These are phyloP conservation scores for Hypocryptadius cinnamomeus DNA, from an alignment of 2,113 vertebrate genomes.

Conservation along the genomic window DNA sequence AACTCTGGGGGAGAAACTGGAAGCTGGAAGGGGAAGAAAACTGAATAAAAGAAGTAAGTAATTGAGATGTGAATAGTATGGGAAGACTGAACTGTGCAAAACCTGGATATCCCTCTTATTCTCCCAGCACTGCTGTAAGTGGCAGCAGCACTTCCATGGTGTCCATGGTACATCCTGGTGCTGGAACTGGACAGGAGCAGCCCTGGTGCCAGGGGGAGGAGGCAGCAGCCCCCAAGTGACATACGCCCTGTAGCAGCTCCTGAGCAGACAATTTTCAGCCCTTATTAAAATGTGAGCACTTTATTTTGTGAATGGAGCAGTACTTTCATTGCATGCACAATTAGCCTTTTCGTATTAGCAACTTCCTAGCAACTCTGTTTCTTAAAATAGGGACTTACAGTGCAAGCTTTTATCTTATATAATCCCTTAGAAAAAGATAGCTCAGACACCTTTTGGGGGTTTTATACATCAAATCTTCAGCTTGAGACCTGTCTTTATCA, in stretches of 20 bases:
- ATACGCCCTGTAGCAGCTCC: not conserved
- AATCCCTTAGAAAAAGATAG: conserved; percentile 63
- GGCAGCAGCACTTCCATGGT: not conserved
- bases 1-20: not conserved
- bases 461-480: conserved; percentile 69
- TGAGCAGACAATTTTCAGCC: not conserved
- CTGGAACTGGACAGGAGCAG: not conserved
- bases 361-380: conserved; percentile 58
- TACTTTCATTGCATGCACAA: conserved; percentile 25
- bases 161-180: not conserved
- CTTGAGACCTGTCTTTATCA: conserved; percentile 66
- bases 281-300: not conserved
- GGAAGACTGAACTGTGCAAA: not conserved
- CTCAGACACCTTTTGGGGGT: conserved; percentile 58
- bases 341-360: conserved; percentile 43
- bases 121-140: not conserved
- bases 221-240: not conserved
- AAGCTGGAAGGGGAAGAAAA: not conserved
- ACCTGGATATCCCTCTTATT: not conserved
- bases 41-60: not conserved
- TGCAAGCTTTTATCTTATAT: conserved; percentile 64
- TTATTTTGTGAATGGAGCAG: conserved; percentile 61
- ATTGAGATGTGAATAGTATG: not conserved
- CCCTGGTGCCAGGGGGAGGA: rapidly evolving
- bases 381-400: conserved; percentile 61